Evolutionary conservation across 2,113 vertebrate species (phyloP).

Genomic region (Emydocephalus ijimae): DNA sequence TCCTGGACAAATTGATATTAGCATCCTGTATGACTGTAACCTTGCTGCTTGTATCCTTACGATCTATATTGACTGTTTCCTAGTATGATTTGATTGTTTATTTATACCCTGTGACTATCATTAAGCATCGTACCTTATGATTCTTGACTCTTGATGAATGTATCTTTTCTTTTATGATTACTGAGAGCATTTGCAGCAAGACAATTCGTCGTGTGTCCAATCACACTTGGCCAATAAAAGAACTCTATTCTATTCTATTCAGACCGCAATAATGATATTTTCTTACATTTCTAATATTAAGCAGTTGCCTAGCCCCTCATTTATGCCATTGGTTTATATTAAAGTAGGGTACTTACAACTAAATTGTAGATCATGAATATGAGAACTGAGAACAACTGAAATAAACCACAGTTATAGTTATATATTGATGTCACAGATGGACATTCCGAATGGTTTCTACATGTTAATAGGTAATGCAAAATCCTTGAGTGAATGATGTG

Average conservation of each 20-base stretch:
- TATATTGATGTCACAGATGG: neutral
- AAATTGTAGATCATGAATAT: neutral
- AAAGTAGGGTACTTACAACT: neutral
- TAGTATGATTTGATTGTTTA: no score
- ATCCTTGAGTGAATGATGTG: neutral
- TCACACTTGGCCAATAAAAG: no score
- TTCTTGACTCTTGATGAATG: no score
- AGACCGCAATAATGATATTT: neutral
- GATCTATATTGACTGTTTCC: no score
- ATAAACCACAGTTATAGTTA: neutral
- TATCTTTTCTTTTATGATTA: no score
- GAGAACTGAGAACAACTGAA: neutral
- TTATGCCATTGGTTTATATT: neutral
- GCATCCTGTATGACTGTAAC: neutral
- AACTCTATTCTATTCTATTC: no score
- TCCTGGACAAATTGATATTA: neutral
- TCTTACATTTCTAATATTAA: neutral
- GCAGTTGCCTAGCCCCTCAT: neutral
- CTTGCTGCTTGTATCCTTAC: no score
- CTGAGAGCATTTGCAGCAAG: no score
- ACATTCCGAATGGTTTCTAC: neutral
- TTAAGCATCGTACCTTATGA: no score
- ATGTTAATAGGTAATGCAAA: neutral
- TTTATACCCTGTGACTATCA: no score
- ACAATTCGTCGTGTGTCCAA: no score